phyloP scores from a whole-genome alignment of 2,113 vertebrate genomes.

The Ptilorrhoa leucosticta region DNA sequence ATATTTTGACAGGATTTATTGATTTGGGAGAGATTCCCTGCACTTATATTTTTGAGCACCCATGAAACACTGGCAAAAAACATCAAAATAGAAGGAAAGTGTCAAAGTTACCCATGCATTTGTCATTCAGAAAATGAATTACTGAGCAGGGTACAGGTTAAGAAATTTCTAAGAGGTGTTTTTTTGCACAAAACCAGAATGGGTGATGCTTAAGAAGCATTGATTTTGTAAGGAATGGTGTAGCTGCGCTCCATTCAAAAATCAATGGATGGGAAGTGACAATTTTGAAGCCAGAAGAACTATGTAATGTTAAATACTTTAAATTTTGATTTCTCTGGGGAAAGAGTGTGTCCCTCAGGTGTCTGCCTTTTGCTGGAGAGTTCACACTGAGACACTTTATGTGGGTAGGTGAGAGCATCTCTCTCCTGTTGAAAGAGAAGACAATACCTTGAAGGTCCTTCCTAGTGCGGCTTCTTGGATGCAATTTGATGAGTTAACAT shows the following conservation, averaged over 20 bases:
- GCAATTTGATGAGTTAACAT: not conserved
- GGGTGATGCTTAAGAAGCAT: not conserved
- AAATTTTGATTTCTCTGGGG: not conserved
- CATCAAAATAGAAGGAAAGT: not conserved
- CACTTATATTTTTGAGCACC: not conserved
- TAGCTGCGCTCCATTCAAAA: not conserved
- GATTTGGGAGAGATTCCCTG: not conserved
- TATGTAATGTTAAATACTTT: not conserved
- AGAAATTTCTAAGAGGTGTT: not conserved
- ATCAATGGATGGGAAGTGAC: not conserved
- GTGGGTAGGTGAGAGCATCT: not conserved
- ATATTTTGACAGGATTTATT: not conserved
- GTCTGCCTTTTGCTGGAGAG: not conserved
- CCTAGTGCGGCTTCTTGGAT: not conserved
- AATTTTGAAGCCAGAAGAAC: not conserved
- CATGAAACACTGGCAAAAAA: not conserved
- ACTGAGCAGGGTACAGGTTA: not conserved
- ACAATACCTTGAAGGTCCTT: not conserved
- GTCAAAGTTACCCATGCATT: not conserved
- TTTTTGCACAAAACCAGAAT: not conserved
- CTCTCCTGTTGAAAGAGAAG: not conserved
- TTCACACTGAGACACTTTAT: not conserved
- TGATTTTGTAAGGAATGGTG: not conserved
- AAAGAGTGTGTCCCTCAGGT: not conserved
- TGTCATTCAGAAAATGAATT: not conserved